These are phyloP conservation scores for Caenorhabditis japonica DNA, from an alignment of 2,888 invertebrate species.

Conservation along the genomic window DNA sequence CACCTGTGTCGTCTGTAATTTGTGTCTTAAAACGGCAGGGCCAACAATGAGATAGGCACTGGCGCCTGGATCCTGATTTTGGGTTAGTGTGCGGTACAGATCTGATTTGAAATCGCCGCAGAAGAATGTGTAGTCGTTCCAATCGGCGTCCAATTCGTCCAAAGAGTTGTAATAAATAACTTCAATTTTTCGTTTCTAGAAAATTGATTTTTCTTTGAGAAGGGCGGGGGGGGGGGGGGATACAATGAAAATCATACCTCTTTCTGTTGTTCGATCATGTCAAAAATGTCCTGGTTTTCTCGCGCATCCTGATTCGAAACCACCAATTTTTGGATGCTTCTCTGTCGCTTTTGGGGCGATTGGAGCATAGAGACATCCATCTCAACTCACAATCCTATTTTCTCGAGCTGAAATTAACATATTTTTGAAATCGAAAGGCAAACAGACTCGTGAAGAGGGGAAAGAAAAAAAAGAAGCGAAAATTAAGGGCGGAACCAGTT, in stretches of 20 bases:
- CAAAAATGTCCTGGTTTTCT: constrained; percentile 34
- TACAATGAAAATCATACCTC: constrained; percentile 8
- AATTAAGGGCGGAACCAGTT: constrained; percentile 8
- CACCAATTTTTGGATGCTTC: constrained; percentile 44
- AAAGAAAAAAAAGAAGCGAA: constrained; percentile 4
- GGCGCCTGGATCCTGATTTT: constrained; percentile 28
- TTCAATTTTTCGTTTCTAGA: constrained; percentile 41
- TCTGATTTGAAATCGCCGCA: constrained; percentile 48
- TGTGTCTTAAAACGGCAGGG: constrained; percentile 44
- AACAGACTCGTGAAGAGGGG: too few species aligned
- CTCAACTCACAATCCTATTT: constrained; percentile 24
- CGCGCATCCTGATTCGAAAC: constrained; percentile 39
- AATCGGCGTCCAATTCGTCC: constrained; percentile 34
- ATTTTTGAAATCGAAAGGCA: too few species aligned
- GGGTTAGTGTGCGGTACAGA: constrained; percentile 36
- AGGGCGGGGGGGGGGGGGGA: too few species aligned
- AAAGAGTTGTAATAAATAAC: constrained; percentile 27
- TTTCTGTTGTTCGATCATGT: constrained; percentile 38
- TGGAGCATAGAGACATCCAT: constrained; percentile 52
- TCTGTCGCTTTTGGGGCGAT: constrained; percentile 36
- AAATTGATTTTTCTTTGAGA: too few species aligned
- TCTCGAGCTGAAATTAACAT: constrained; percentile 8
- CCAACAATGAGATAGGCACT: constrained; percentile 49
- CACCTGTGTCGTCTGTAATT: constrained; percentile 40
- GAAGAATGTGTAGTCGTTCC: constrained; percentile 49